Percentiles rank a stretch among this genome's conserved stretches.
Conservation (phyloP, 2,888 invertebrate species). For the Cotesia congregata region DNA sequence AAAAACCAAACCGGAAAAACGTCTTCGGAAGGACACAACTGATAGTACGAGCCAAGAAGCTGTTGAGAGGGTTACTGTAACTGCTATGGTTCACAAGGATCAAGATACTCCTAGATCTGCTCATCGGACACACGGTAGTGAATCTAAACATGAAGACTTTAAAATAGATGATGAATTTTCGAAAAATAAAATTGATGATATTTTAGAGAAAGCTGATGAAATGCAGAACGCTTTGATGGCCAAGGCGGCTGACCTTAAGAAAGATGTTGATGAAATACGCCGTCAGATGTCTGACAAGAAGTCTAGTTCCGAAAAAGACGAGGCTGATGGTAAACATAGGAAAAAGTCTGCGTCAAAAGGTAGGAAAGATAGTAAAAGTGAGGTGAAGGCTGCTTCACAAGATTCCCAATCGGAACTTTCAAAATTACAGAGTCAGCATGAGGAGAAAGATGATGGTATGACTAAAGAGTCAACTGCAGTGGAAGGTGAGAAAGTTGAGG, state of each 20-base stretch:
- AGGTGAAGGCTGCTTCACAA: conserved; percentile 37
- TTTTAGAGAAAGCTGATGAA: conserved; percentile 58
- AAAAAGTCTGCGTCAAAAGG: conserved; percentile 29
- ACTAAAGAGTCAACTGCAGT: background rate
- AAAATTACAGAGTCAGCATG: conserved; percentile 38
- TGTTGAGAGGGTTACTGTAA: conserved; percentile 62
- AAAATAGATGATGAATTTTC: conserved; percentile 38
- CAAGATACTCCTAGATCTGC: conserved; percentile 57
- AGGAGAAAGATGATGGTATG: conserved; percentile 2
- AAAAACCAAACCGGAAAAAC: conserved; percentile 44
- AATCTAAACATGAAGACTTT: conserved; percentile 44
- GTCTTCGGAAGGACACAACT: conserved; percentile 54
- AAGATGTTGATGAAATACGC: conserved; percentile 60
- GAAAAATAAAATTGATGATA: conserved; percentile 55
- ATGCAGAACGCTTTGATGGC: conserved; percentile 53
- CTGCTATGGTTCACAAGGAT: conserved; percentile 65
- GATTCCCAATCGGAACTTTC: conserved; percentile 61
- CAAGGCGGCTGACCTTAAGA: conserved; percentile 60
- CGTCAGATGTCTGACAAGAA: conserved; percentile 48
- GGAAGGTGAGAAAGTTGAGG: conserved; percentile 64
- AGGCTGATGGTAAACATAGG: conserved; percentile 18
- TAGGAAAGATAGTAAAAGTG: conserved; percentile 36
- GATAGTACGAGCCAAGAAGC: conserved; percentile 67
- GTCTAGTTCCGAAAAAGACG: conserved; percentile 34
- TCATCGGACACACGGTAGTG: conserved; percentile 5